Evolutionary conservation across 2,888 invertebrate genomes (phyloP).

Genomic region (Entomobrya proxima): DNA sequence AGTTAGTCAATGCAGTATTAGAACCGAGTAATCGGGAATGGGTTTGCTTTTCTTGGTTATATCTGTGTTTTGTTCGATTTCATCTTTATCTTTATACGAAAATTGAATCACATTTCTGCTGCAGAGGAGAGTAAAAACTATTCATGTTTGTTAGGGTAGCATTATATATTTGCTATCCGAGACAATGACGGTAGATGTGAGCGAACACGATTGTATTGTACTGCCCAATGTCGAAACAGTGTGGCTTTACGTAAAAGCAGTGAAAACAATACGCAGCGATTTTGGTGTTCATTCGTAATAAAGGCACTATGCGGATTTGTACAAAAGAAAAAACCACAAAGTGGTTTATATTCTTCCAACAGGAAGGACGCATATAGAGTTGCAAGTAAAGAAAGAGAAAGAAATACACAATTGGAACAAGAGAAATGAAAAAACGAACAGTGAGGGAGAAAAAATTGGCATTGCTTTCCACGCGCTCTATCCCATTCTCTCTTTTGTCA

Average conservation of each 20-base stretch:
- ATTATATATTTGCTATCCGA: background rate
- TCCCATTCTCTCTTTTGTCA: constrained; percentile 11
- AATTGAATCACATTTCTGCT: constrained; percentile 20
- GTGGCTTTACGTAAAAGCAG: background rate
- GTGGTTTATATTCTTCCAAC: constrained; percentile 56
- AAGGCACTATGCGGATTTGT: constrained; percentile 55
- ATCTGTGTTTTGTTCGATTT: background rate
- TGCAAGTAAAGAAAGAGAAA: constrained; percentile 29
- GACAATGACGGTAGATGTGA: background rate
- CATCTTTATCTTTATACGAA: background rate
- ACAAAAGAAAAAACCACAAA: constrained; percentile 38
- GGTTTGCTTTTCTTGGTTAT: constrained; percentile 8
- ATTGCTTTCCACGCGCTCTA: constrained; percentile 53
- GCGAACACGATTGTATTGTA: background rate
- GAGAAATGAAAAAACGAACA: background rate
- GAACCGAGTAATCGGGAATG: background rate
- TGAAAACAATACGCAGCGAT: constrained; percentile 12
- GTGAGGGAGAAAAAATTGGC: constrained; percentile 59
- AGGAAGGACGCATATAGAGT: background rate
- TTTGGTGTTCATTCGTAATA: constrained; percentile 43
- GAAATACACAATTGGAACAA: constrained; percentile 5
- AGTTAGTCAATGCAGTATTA: background rate
- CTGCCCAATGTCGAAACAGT: background rate
- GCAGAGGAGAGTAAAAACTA: constrained; percentile 1
- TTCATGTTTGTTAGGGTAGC: background rate